These are phyloP conservation scores for Bradypodion ventrale DNA, from an alignment of 2,797 vertebrate species.

Conservation along the genomic window DNA sequence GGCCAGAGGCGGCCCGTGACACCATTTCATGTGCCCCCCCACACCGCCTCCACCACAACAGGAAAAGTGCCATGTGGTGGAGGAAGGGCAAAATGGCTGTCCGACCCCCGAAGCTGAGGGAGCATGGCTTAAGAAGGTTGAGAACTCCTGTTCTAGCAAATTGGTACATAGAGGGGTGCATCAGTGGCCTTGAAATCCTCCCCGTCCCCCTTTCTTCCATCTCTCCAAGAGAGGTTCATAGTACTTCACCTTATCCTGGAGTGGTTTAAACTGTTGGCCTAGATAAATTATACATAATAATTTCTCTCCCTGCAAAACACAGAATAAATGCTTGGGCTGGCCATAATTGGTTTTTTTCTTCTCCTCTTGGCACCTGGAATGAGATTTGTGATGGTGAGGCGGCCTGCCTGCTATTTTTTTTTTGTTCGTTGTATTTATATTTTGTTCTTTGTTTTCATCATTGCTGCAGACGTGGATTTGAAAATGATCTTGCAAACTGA, in stretches of 20 bases:
- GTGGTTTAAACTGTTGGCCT: constrained; percentile 27
- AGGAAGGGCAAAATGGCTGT: no score
- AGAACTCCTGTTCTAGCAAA: no score
- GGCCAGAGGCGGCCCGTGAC: no score
- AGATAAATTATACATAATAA: constrained; percentile 37
- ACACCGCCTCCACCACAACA: no score
- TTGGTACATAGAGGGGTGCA: neutral
- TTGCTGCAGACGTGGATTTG: neutral
- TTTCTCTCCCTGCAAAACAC: constrained; percentile 28
- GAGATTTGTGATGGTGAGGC: neutral
- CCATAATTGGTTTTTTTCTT: constrained; percentile 11
- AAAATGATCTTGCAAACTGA: constrained; percentile 27
- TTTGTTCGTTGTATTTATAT: neutral
- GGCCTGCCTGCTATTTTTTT: neutral
- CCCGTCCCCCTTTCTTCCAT: neutral
- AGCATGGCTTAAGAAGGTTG: no score
- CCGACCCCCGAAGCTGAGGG: no score
- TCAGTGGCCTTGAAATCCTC: no score
- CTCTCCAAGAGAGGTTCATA: neutral
- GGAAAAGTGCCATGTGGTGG: no score
- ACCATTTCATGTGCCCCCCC: no score
- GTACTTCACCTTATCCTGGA: neutral
- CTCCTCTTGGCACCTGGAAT: constrained; percentile 4
- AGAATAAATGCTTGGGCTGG: constrained; percentile 1
- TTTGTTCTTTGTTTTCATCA: neutral